phyloP scores from a whole-genome alignment of 2,888 invertebrate species.

The Hoplodrina blanda region DNA sequence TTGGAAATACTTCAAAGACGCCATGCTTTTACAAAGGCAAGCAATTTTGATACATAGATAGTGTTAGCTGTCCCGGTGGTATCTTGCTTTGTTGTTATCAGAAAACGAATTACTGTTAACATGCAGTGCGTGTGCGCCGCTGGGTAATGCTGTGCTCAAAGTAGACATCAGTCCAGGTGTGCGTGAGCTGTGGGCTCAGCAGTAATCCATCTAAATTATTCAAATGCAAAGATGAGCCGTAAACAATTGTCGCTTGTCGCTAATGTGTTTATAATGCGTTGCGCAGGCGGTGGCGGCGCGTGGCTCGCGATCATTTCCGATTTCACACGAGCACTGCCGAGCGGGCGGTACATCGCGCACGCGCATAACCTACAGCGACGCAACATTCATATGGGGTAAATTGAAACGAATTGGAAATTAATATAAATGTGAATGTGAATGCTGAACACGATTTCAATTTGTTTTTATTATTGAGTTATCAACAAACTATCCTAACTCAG shows the following conservation, averaged over 20 bases:
- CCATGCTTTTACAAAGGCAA: too few species aligned
- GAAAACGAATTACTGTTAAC: background rate
- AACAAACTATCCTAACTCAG: constrained; percentile 11
- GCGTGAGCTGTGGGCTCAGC: constrained; percentile 24
- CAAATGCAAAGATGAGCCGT: constrained; percentile 76
- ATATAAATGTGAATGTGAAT: constrained; percentile 45
- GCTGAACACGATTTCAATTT: constrained; percentile 31
- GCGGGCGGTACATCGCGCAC: constrained; percentile 36
- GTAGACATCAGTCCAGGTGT: background rate
- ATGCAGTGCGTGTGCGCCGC: constrained; percentile 2
- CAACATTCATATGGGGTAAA: constrained; percentile 47
- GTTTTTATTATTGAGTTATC: constrained; percentile 51
- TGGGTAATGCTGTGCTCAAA: background rate
- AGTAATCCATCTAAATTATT: constrained; percentile 75
- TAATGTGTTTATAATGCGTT: constrained; percentile 74
- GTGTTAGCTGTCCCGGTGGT: background rate
- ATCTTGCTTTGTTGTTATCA: background rate
- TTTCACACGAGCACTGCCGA: constrained; percentile 60
- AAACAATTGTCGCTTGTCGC: constrained; percentile 69
- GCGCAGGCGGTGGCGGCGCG: constrained; percentile 50
- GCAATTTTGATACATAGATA: too few species aligned
- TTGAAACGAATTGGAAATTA: constrained; percentile 66
- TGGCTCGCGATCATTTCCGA: constrained; percentile 65
- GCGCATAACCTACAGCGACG: constrained; percentile 54
- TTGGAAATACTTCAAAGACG: background rate